phyloP scores from a whole-genome alignment of 2,113 vertebrate species.

The Pseudolaguvia tuberculata region DNA sequence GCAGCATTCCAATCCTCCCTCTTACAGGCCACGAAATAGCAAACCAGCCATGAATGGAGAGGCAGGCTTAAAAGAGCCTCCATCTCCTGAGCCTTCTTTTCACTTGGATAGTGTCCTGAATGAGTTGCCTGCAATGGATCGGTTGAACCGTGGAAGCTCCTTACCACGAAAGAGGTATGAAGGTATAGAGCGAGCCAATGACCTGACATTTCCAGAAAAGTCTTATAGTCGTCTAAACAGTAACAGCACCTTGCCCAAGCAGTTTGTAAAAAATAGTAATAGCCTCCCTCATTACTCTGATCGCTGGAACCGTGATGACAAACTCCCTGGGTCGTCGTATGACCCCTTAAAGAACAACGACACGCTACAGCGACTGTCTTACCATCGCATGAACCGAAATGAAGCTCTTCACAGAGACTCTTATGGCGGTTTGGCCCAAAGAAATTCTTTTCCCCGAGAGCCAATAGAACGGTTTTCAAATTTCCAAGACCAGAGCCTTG shows the following conservation, averaged over 20 bases:
- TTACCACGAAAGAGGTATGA: constrained; percentile 17
- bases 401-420: constrained; percentile 35
- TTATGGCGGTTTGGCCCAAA: neutral
- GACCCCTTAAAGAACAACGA: neutral
- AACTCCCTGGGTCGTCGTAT: neutral
- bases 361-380: neutral
- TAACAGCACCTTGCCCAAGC: neutral
- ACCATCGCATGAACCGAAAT: constrained; percentile 57
- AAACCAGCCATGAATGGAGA: constrained; percentile 64
- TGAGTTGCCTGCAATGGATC: constrained; percentile 54
- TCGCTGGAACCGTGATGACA: constrained; percentile 9
- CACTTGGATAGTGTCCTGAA: constrained; percentile 55
- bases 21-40: constrained; percentile 67
- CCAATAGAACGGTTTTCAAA: constrained; percentile 34
- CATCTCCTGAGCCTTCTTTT: constrained; percentile 50
- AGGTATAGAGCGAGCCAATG: constrained; percentile 6
- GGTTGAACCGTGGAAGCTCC: constrained; percentile 54
- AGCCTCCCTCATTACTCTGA: constrained; percentile 7
- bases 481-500: constrained; percentile 53
- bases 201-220: neutral
- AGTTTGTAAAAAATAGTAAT: neutral
- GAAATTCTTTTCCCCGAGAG: constrained; percentile 26
- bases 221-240: constrained; percentile 17
- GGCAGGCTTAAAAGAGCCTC: constrained; percentile 50
- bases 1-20: constrained; percentile 58